Evolutionary conservation across 1,140 invertebrate species (phyloP).

Genomic region (Littorina saxatilis): DNA sequence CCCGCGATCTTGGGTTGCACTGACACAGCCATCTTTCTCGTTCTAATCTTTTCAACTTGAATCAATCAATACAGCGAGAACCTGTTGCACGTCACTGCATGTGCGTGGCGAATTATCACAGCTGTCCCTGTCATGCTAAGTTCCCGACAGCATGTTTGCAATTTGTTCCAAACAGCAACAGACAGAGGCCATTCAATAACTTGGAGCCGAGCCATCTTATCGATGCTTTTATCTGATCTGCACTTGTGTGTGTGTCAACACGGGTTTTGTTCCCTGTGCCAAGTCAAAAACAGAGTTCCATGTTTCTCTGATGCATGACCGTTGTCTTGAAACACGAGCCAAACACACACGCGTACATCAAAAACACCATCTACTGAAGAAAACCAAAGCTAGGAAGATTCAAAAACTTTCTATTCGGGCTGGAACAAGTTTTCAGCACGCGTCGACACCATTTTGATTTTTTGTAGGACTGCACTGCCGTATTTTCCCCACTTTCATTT

Average conservation of each 20-base stretch:
- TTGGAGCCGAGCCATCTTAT: slow-evolving; percentile 14
- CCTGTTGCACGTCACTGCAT: neutral
- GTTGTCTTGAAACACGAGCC: no score
- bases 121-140: neutral
- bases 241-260: neutral
- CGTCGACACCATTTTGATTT: slow-evolving; percentile 16
- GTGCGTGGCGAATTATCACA: neutral
- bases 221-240: neutral
- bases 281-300: neutral
- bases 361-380: neutral
- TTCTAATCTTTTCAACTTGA: neutral
- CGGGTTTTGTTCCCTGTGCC: neutral
- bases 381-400: no score
- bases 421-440: no score
- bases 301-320: neutral
- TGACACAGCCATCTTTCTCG: neutral
- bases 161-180: neutral
- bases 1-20: slow-evolving; percentile 16
- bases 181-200: neutral
- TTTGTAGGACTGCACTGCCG: neutral
- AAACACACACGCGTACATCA: no score
- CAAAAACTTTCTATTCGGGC: neutral
- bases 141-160: neutral
- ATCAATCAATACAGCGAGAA: neutral
- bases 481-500: neutral